Evolutionary conservation across 2,888 invertebrate genomes (phyloP), one percentile per base, ranked within the genome.

Genomic region (Sphecodes monilicornis): DNA sequence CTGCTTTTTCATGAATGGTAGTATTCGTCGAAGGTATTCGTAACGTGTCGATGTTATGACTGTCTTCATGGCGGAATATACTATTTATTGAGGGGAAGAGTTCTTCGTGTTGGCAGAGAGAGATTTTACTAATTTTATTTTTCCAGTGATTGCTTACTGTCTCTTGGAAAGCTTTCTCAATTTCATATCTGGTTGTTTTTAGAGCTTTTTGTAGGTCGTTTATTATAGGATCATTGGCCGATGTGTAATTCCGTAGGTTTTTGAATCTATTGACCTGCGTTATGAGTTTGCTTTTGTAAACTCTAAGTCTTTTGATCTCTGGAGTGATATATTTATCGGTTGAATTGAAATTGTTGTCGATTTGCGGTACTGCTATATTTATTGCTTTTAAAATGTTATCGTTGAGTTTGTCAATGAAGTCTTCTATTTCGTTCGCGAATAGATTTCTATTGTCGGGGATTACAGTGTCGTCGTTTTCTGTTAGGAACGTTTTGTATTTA

Each of bases 281-380:
- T 8, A 50, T 50, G 1, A 68, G n/a, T 0, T 0, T 18, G 36
- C n/a, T 76, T 39, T 76, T 76, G 6, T 68, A 46, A 36, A 32
- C 68, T 1, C 73, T 22, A 2, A 68, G 54, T 10, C 26, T 68
- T 50, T 6, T 50, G 16, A 76, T 66, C 36, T 68, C 5, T 41
- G 39, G 54, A 1, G 39, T 70, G 5, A 76, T 70, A 29, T 70
- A 76, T 54, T 18, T 76, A 32, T 78, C 78, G 46, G 78, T 78
- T 13, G 71, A 64, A 36, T 78, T 78, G 26, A 57, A 57, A n/a
- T 73, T 57, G n/a, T 36, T 72, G 1, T 72, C 5, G 11, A 39
- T 11, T 2, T 16, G 6, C 10, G 46, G 46, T 46, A 46, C 46
- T 6, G 46, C 46, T 46, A n/a, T n/a, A n/a, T n/a, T n/a, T n/a